A percentile compares a stretch with the other conserved stretches of the same genome.
Evolutionary conservation across 2,113 vertebrate species (phyloP).

Genomic region (Sorex fumeus): DNA sequence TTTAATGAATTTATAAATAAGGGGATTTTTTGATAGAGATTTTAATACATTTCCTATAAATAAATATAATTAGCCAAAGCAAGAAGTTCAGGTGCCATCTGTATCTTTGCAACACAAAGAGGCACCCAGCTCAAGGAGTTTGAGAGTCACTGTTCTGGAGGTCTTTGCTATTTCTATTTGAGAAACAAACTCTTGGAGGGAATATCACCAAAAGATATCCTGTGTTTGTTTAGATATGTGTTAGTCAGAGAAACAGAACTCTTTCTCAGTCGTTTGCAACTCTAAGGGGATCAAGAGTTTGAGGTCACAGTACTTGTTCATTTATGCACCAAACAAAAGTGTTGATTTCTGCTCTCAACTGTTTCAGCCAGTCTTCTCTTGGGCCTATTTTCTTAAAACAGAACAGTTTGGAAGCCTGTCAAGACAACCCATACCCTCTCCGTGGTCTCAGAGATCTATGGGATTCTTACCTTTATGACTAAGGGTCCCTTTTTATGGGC

Average conservation of each 20-base stretch:
- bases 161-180: conserved; percentile 20
- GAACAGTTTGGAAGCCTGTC: not conserved
- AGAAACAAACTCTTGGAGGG: not conserved
- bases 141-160: not conserved
- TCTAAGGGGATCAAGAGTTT: too few relatives aligned
- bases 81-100: not conserved
- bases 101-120: conserved; percentile 15
- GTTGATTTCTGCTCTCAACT: not conserved
- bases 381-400: not conserved
- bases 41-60: not conserved
- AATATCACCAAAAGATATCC: not conserved
- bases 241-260: not conserved
- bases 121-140: not conserved
- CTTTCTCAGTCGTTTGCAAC: too few relatives aligned
- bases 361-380: not conserved
- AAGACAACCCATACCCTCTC: not conserved
- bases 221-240: not conserved
- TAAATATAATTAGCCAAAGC: not conserved
- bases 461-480: not conserved
- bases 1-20: conserved; percentile 31
- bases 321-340: not conserved
- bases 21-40: too few relatives aligned
- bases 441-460: not conserved
- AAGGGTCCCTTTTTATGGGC: conserved; percentile 17
- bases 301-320: too few relatives aligned